Evolutionary conservation across 2,888 invertebrate genomes (phyloP), one percentile per base, ranked within the genome.

Genomic region (Exephanes ischioxanthus): DNA sequence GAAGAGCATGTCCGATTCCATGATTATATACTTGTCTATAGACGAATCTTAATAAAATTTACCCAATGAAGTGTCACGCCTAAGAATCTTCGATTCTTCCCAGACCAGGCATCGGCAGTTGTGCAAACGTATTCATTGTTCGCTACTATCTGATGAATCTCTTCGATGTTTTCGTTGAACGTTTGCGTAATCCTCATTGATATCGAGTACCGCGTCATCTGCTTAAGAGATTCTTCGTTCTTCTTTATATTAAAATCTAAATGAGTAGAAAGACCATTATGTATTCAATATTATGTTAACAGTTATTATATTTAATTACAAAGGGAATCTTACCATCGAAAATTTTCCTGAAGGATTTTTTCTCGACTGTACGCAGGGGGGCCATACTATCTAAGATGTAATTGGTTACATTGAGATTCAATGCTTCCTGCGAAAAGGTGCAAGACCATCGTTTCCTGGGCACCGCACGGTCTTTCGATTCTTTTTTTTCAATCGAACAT

Each of bases 1-100:
- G 37, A 37, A 37, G 37, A 37, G 7, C 37, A 37, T 37, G 37
- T 6, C 37, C 7, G 6, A 37, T 37, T 37, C 37, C 7, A 53
- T 16, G 51, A n/a, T 58, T 72, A 41, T 19, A 41, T 55, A 55
- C 5, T 33, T 37, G 33, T 71, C 16, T 33, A 11, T 55, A 33
- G 33, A 55, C 2, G 19, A 7, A 58, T 11, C 55, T 9, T 6
- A 22, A n/a, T 58, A 19, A 58, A 73, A 55, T 66, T 84, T 77
- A 37, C 37, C 84, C 84, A 85, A 76, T 85, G 80, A 48, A 58
- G 82, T 45, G 86, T 81, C 48, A 86, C 81, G 16, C 86, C 84
- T 26, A 84, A 37, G 51, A 84, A 86, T 75, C 76, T 22, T 41
- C 84, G 79, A 33, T 48, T 84, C 19, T 70, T 70, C 22, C 79